Evolutionary conservation across 1,140 invertebrate genomes (phyloP).

Genomic region (Pantala flavescens): DNA sequence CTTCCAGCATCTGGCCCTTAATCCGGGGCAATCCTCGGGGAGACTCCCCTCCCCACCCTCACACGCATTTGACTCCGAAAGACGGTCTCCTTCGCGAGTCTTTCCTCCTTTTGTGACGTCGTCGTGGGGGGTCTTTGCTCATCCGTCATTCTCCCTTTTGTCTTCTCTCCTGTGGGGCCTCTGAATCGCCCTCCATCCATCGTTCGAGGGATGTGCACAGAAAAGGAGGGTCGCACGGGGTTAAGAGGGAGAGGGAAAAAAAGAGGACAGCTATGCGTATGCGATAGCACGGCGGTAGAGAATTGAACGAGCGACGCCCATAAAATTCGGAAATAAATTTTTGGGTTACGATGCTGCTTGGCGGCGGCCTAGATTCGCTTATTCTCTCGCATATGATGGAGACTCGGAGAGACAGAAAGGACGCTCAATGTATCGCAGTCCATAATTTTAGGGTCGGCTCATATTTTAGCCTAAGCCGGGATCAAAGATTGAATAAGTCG

Average conservation of each 20-base stretch:
- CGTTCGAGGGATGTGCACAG: not conserved
- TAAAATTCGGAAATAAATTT: no score
- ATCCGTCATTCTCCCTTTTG: not conserved
- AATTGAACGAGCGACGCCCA: no score
- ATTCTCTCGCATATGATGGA: no score
- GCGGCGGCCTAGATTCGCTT: no score
- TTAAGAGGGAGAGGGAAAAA: not conserved
- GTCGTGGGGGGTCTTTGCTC: not conserved
- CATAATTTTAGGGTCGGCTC: no score
- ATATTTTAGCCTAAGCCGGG: no score
- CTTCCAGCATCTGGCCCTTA: not conserved
- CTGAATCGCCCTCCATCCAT: not conserved
- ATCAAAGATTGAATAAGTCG: no score
- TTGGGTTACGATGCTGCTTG: no score
- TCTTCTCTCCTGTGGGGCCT: not conserved
- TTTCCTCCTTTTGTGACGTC: no score
- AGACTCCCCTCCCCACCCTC: not conserved
- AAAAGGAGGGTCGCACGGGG: not conserved
- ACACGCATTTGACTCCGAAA: not conserved
- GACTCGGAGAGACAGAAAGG: no score
- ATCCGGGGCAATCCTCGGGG: not conserved
- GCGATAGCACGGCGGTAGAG: no score
- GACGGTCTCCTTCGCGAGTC: not conserved
- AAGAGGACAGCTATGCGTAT: not conserved
- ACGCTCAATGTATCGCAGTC: no score